Percentiles rank a stretch among this genome's conserved stretches.
Evolutionary conservation across 2,888 invertebrate species (phyloP).

Genomic region (Acronicta psi): DNA sequence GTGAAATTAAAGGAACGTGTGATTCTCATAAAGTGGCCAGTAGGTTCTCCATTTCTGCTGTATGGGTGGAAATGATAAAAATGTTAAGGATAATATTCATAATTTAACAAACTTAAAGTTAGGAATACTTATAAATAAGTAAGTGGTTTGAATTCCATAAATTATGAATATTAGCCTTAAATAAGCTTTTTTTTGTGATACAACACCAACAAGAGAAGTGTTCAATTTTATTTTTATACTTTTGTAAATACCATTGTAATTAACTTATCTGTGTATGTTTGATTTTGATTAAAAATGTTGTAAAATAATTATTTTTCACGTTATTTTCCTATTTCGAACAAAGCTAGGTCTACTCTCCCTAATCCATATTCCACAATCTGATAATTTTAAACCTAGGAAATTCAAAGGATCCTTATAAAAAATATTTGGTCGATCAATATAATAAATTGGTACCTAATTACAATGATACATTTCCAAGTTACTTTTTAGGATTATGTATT

Average conservation of each 20-base stretch:
- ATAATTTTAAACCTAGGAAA: too few relatives aligned
- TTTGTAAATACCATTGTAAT: constrained; percentile 77
- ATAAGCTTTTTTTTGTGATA: constrained; percentile 46
- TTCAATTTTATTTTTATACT: constrained; percentile 69
- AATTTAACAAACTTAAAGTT: constrained; percentile 24
- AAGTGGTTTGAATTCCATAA: constrained; percentile 6
- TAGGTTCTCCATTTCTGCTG: constrained; percentile 10
- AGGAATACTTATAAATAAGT: constrained; percentile 17
- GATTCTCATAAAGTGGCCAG: constrained; percentile 13
- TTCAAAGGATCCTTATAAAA: too few relatives aligned
- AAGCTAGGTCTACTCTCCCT: too few relatives aligned
- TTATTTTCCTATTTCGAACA: constrained; percentile 3
- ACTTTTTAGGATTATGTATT: too few relatives aligned
- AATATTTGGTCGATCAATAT: too few relatives aligned
- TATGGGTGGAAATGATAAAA: constrained; percentile 2
- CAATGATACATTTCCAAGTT: too few relatives aligned
- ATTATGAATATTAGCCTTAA: constrained; percentile 23
- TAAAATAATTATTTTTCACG: constrained; percentile 39
- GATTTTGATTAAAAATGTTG: constrained; percentile 69
- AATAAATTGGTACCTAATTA: too few relatives aligned
- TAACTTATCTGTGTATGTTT: constrained; percentile 71
- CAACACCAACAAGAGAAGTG: constrained; percentile 51
- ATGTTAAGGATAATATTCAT: constrained; percentile 7
- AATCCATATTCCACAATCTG: too few relatives aligned
- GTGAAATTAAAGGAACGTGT: constrained; percentile 3